Evolutionary conservation across 2,113 vertebrate genomes (phyloP).

Genomic region (Actenoides lindsayi): DNA sequence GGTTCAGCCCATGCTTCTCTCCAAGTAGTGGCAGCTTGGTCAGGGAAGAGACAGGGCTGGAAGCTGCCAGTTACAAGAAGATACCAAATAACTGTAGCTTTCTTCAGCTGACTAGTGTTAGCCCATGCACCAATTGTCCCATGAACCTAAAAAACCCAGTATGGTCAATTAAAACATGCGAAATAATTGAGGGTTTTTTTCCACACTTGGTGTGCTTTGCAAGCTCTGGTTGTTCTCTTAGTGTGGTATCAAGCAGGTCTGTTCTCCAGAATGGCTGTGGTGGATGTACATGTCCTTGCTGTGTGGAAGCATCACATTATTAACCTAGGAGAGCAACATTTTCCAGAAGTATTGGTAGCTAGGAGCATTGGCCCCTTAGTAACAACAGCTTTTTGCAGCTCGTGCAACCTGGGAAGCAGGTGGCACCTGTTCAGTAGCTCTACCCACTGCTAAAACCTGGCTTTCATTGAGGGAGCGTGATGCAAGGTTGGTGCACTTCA

Average conservation of each 20-base stretch:
- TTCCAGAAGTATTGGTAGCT: background rate
- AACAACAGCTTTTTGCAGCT: background rate
- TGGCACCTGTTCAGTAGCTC: background rate
- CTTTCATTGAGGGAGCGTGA: background rate
- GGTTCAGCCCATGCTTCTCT: background rate
- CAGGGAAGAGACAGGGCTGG: background rate
- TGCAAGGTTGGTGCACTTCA: background rate
- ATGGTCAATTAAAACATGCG: background rate
- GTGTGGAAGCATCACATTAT: fast-evolving
- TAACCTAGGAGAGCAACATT: background rate
- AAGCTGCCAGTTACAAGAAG: background rate
- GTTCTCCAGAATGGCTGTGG: background rate
- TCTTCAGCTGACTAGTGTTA: background rate
- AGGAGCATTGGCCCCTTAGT: background rate
- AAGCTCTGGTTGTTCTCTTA: background rate
- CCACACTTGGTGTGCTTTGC: background rate
- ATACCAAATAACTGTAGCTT: background rate
- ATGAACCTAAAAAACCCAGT: background rate
- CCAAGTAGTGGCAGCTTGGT: background rate
- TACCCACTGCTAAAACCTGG: background rate
- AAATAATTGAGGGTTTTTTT: background rate
- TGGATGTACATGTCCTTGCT: background rate
- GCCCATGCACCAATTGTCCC: fast-evolving
- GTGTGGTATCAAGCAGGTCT: background rate
- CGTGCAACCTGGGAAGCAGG: background rate